Evolutionary conservation across 2,888 invertebrate genomes (phyloP).

Genomic region (Meteorus cinctellus): DNA sequence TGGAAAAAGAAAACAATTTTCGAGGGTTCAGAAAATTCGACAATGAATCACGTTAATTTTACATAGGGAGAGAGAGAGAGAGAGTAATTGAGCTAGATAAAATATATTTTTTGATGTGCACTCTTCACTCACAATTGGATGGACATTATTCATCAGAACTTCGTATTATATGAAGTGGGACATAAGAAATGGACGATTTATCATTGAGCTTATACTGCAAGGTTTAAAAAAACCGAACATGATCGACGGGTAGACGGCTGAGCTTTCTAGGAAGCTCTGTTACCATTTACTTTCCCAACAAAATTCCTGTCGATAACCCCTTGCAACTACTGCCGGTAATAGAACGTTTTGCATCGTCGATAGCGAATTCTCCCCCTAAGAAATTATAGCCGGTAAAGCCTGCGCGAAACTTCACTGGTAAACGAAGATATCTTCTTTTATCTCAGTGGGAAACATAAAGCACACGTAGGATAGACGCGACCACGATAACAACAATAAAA

Average conservation of each 20-base stretch:
- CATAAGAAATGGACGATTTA: too few species aligned
- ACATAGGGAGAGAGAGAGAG: background rate
- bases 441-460: conserved; percentile 4
- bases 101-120: too few species aligned
- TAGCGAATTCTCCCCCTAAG: background rate
- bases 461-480: background rate
- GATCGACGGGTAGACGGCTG: too few species aligned
- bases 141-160: too few species aligned
- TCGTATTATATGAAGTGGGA: too few species aligned
- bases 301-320: background rate
- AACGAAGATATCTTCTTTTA: background rate
- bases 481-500: background rate
- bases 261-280: background rate
- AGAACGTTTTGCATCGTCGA: background rate
- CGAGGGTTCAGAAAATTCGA: background rate
- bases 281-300: background rate
- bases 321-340: background rate
- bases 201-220: too few species aligned
- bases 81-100: background rate
- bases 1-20: too few species aligned
- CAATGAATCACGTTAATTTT: background rate
- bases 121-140: too few species aligned
- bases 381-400: background rate
- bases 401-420: conserved; percentile 16
- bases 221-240: too few species aligned